Evolutionary conservation across 2,797 vertebrate species (phyloP).

Genomic region (Acipenser transmontanus): DNA sequence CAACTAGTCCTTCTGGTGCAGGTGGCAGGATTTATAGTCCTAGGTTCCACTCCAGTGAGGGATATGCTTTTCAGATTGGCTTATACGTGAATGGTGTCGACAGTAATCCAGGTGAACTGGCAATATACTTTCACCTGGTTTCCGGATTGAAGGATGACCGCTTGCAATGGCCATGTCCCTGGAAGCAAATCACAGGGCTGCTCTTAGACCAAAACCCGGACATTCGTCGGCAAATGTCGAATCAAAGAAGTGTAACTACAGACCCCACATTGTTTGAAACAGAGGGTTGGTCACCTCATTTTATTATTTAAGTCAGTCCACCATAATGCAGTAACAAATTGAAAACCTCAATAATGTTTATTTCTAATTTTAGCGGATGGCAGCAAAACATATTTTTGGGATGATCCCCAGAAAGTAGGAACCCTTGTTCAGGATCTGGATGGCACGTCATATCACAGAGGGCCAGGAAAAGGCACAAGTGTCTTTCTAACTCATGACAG

Average conservation of each 20-base stretch:
- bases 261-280: conserved; percentile 54
- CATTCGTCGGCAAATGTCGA: conserved; percentile 81
- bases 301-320: background rate
- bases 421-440: conserved; percentile 43
- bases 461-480: conserved; percentile 54
- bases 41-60: conserved; percentile 68
- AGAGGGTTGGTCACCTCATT: conserved; percentile 39
- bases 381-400: conserved; percentile 57
- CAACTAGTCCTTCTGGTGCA: conserved; percentile 32
- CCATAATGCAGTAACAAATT: background rate
- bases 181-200: conserved; percentile 70
- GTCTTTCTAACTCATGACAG: conserved; percentile 70
- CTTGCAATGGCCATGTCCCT: conserved; percentile 73
- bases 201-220: conserved; percentile 87
- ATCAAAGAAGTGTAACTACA: conserved; percentile 80
- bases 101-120: conserved; percentile 40
- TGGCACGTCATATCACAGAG: conserved; percentile 64
- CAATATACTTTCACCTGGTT: conserved; percentile 66
- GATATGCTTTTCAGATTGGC: conserved; percentile 80
- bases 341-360: background rate
- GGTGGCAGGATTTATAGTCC: conserved; percentile 61
- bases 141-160: conserved; percentile 63
- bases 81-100: conserved; percentile 49
- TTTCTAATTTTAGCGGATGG: conserved; percentile 26
- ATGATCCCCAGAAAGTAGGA: conserved; percentile 77